A percentile compares a stretch with the other conserved stretches of the same genome.
phyloP scores from a whole-genome alignment of 2,797 vertebrate species.

The Sus cebifrons region DNA sequence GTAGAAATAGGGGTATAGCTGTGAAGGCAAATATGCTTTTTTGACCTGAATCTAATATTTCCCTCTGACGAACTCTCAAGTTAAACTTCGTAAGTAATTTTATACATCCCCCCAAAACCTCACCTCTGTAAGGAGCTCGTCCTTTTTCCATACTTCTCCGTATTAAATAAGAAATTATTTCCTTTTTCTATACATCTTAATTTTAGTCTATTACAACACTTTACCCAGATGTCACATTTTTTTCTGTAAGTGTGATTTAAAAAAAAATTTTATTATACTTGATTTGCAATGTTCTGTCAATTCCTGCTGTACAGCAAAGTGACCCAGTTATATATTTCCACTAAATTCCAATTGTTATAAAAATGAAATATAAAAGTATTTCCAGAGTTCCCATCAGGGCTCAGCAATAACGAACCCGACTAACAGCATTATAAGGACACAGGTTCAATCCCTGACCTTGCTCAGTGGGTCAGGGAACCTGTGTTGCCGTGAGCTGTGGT shows the following conservation, averaged over 20 bases:
- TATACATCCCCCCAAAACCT: neutral
- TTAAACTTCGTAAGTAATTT: conserved; percentile 44
- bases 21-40: conserved; percentile 11
- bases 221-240: conserved; percentile 29
- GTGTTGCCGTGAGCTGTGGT: too few relatives aligned
- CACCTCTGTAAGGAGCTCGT: neutral
- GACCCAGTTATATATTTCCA: neutral
- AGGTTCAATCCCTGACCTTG: too few relatives aligned
- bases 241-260: neutral
- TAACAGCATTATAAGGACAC: too few relatives aligned
- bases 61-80: neutral
- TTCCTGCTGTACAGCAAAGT: too few relatives aligned
- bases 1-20: neutral
- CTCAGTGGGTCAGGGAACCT: too few relatives aligned
- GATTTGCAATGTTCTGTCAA: too few relatives aligned
- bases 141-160: neutral
- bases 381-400: neutral
- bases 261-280: too few relatives aligned
- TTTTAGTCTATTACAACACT: conserved; percentile 14
- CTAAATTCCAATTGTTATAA: conserved; percentile 55
- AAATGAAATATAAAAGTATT: conserved; percentile 50
- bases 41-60: neutral
- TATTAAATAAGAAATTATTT: neutral
- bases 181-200: conserved; percentile 8
- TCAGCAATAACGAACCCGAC: too few relatives aligned